Evolutionary conservation across 2,113 vertebrate species (phyloP).

Genomic region (Pollachius pollachius): DNA sequence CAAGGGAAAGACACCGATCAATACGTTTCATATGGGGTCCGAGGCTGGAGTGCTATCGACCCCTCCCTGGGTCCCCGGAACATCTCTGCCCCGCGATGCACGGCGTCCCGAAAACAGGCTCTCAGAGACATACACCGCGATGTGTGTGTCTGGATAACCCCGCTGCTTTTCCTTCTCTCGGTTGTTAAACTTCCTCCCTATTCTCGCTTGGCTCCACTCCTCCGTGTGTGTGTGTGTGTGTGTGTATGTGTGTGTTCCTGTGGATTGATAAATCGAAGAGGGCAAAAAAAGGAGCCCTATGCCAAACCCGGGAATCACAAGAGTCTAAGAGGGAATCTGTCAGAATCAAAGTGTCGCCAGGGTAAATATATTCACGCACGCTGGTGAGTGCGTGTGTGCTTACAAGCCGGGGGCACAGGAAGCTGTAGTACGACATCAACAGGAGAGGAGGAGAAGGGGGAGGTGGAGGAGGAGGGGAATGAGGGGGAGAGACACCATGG

Average conservation of each 20-base stretch:
- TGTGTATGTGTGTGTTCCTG: neutral
- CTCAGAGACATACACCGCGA: slow-evolving; percentile 55
- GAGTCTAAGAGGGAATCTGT: slow-evolving; percentile 51
- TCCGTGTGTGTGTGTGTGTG: neutral
- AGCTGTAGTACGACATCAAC: no score
- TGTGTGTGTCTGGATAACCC: slow-evolving; percentile 29
- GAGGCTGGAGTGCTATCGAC: slow-evolving; percentile 69
- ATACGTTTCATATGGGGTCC: slow-evolving; percentile 74
- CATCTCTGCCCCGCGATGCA: slow-evolving; percentile 26
- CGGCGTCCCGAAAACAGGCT: slow-evolving; percentile 50
- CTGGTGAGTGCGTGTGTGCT: slow-evolving; percentile 35
- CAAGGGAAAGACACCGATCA: slow-evolving; percentile 47
- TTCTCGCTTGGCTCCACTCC: slow-evolving; percentile 4
- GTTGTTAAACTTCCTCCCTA: neutral
- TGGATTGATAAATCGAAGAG: slow-evolving; percentile 24
- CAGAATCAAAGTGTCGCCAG: slow-evolving; percentile 50
- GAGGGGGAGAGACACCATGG: slow-evolving; percentile 3
- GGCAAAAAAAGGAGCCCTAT: slow-evolving; percentile 47
- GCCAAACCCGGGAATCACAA: slow-evolving; percentile 39
- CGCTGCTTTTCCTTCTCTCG: no score
- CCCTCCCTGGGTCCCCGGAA: slow-evolving; percentile 37
- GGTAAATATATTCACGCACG: slow-evolving; percentile 32
- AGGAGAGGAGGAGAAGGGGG: no score
- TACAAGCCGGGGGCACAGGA: slow-evolving; percentile 43
- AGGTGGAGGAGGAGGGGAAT: neutral